Evolutionary conservation across 2,797 vertebrate species (phyloP).

Genomic region (Neosalanx taihuensis): DNA sequence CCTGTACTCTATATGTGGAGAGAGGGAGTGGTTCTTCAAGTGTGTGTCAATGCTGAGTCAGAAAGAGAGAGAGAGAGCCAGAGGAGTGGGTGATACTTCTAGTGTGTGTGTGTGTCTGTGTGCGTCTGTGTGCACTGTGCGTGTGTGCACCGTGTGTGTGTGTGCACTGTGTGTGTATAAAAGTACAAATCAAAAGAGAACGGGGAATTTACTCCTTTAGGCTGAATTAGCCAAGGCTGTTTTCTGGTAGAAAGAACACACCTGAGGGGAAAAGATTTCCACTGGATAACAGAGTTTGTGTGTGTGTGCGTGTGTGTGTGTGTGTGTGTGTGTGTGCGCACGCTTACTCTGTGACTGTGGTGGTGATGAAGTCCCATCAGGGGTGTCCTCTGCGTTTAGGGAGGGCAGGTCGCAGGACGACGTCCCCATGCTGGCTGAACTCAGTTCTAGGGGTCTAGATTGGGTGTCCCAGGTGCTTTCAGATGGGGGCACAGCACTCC

Average conservation of each 20-base stretch:
- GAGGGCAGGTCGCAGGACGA: slow-evolving; percentile 78
- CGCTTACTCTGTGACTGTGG: slow-evolving; percentile 78
- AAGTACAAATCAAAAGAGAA: too few relatives aligned
- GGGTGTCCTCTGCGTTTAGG: slow-evolving; percentile 67
- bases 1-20: not conserved
- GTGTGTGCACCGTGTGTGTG: not conserved
- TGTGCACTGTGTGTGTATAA: not conserved
- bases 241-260: not conserved
- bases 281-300: not conserved
- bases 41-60: not conserved
- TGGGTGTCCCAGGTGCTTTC: slow-evolving; percentile 79
- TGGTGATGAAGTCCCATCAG: slow-evolving; percentile 66
- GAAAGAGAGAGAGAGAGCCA: not conserved
- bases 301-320: slow-evolving; percentile 3
- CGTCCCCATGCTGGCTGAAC: slow-evolving; percentile 67
- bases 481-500: slow-evolving; percentile 63
- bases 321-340: slow-evolving; percentile 31
- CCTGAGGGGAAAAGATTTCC: not conserved
- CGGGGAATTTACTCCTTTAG: not conserved
- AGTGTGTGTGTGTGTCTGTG: not conserved
- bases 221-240: not conserved
- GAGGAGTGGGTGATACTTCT: not conserved
- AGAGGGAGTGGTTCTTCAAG: not conserved
- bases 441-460: slow-evolving; percentile 30
- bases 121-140: not conserved